phyloP scores from a whole-genome alignment of 2,888 invertebrate genomes.

The Formica aserva region DNA sequence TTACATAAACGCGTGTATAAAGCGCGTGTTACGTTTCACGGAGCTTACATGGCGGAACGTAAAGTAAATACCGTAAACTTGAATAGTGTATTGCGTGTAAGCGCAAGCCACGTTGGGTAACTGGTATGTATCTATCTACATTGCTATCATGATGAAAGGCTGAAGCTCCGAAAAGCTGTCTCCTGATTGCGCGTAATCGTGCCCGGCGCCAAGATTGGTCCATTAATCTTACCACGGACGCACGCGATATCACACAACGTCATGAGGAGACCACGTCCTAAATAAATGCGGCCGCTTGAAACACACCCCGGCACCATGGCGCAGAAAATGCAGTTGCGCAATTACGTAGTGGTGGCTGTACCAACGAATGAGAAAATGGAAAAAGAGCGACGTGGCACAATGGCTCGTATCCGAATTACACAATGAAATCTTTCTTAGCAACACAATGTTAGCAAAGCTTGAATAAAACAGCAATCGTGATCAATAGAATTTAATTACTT shows the following conservation, averaged over 20 bases:
- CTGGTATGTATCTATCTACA: slow-evolving; percentile 14
- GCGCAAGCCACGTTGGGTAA: slow-evolving; percentile 10
- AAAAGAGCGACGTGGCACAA: slow-evolving; percentile 32
- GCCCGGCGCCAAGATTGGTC: slow-evolving; percentile 64
- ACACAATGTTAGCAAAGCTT: slow-evolving; percentile 46
- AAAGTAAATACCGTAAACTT: slow-evolving; percentile 64
- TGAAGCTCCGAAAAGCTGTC: slow-evolving; percentile 61
- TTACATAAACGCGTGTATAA: not conserved
- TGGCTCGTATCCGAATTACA: slow-evolving; percentile 66
- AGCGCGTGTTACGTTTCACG: slow-evolving; percentile 44
- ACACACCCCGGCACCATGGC: not conserved
- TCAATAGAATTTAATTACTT: slow-evolving; percentile 69
- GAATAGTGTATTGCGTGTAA: slow-evolving; percentile 53
- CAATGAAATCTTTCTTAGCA: slow-evolving; percentile 73
- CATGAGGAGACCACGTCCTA: slow-evolving; percentile 65
- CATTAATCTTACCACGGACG: slow-evolving; percentile 67
- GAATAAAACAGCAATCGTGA: slow-evolving; percentile 57
- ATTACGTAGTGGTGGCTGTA: slow-evolving; percentile 31
- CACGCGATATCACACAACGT: slow-evolving; percentile 69
- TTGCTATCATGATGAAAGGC: slow-evolving; percentile 65
- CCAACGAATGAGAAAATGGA: not conserved
- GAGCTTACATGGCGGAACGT: slow-evolving; percentile 22
- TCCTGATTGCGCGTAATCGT: slow-evolving; percentile 67
- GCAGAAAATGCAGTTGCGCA: slow-evolving; percentile 51
- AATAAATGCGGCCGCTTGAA: slow-evolving; percentile 61